Conservation (phyloP, 2,113 vertebrate species). For the Callaeas wilsoni region DNA sequence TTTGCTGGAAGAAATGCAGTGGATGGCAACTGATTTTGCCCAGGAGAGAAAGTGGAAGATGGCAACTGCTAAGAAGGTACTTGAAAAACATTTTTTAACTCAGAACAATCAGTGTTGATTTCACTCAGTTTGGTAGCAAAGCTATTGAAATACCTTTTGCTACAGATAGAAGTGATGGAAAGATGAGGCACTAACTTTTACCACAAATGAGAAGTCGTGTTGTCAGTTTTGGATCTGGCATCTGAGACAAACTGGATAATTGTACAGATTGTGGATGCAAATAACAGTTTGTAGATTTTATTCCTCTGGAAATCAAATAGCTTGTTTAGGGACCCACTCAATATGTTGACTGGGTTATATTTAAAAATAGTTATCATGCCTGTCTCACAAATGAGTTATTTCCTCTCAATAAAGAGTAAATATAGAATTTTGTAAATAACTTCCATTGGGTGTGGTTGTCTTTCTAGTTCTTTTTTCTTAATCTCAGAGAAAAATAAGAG, state of each 20-base stretch:
- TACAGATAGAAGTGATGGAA: neutral
- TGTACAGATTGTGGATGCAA: neutral
- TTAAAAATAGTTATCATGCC: neutral
- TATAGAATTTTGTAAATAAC: neutral
- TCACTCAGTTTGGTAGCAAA: neutral
- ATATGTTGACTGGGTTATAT: neutral
- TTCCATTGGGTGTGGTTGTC: neutral
- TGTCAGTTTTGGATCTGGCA: neutral
- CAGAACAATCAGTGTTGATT: neutral
- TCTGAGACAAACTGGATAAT: neutral
- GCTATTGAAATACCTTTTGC: neutral
- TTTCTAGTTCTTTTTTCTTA: neutral
- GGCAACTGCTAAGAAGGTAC: conserved; percentile 94
- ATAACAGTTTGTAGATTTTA: neutral
- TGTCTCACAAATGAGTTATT: neutral
- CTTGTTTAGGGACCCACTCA: neutral
- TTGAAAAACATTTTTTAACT: neutral
- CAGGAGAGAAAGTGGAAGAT: conserved; percentile 97
- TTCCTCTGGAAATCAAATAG: neutral
- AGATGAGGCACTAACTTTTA: neutral
- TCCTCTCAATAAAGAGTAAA: neutral
- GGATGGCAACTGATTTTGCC: conserved; percentile 98
- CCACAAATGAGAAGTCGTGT: neutral
- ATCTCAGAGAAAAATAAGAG: neutral
- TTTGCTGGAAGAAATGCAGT: conserved; percentile 96